Evolutionary conservation across 2,888 invertebrate species (phyloP), one percentile per base, ranked within the genome.

Genomic region (Athalia rosae): DNA sequence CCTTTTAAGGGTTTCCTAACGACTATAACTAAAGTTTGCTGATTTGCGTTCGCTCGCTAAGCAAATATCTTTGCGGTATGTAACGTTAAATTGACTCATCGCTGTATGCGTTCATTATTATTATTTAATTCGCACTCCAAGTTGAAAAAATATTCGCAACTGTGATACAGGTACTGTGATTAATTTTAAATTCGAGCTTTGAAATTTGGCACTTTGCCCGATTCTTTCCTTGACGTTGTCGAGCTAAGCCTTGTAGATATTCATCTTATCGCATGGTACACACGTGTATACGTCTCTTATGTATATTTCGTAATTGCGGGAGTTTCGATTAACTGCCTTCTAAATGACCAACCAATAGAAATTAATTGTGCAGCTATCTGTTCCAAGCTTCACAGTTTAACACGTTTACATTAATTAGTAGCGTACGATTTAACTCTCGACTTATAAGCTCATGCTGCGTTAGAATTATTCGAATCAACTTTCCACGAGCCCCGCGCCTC

Each of bases 381-480:
- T 67, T 67, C 15, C 28, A 11, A 53, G 50, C 67, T 67, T 28
- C 67, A 50, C 67, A 41, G 11, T 48, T 28, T 9, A 9, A 67
- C 67, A 53, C 53, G 67, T 67, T 11, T 67, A 50, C 53, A 43
- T 67, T 67, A 67, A 67, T 67, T 67, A 67, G 67, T 67, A 67
- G 50, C 48, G 13, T 53, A 67, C 64, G 47, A 47, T 47, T 64
- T 13, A 8, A 45, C 9, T 13, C 58, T 58, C 5, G 4, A n/a
- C 58, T 11, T 28, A 28, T 28, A 28, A 28, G 11, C 62, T 41
- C 6, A 41, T 62, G 8, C 62, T 28, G 15, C 6, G 62, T 9
- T 62, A 6, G 62, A 62, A 62, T 62, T 41, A 62, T n/a, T 62
- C 41, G 6, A 62, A 28, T 62, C 28, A 62, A 62, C 62, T 41